phyloP scores from a whole-genome alignment of 2,888 invertebrate species.

The Creontiades dilutus region DNA sequence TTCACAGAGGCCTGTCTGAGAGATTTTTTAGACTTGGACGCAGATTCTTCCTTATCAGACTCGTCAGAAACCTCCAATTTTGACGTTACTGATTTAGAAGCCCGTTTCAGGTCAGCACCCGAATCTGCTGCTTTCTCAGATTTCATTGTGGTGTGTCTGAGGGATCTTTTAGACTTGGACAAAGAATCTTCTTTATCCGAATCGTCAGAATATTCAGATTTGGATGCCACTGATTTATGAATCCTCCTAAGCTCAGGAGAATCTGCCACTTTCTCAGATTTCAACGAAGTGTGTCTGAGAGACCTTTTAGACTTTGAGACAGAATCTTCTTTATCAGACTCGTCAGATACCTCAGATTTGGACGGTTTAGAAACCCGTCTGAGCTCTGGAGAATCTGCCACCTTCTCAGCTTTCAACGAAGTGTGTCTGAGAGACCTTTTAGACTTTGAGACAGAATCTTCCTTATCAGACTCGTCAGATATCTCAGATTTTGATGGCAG shows the following conservation, averaged over 20 bases:
- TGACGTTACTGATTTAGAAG: background rate
- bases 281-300: background rate
- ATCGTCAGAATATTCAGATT: slow-evolving; percentile 27
- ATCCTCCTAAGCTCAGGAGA: background rate
- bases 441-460: background rate
- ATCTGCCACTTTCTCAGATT: background rate
- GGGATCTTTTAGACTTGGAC: background rate
- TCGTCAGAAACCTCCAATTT: slow-evolving; percentile 34
- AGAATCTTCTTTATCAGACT: slow-evolving; percentile 40
- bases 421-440: background rate
- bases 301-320: background rate
- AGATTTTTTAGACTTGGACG: background rate
- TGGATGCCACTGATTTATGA: background rate
- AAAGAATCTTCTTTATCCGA: slow-evolving; percentile 32
- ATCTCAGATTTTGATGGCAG: background rate
- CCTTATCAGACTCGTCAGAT: slow-evolving; percentile 57
- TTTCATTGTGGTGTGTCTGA: background rate
- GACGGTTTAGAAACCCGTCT: background rate
- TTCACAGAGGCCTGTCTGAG: background rate
- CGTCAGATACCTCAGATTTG: slow-evolving; percentile 4
- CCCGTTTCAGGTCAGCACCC: background rate
- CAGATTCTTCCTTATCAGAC: slow-evolving; percentile 46
- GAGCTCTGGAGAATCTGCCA: background rate
- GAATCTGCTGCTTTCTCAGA: slow-evolving; percentile 52
- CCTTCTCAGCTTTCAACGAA: background rate